Conservation (phyloP, 2,113 vertebrate genomes). For the Mus spicilegus region DNA sequence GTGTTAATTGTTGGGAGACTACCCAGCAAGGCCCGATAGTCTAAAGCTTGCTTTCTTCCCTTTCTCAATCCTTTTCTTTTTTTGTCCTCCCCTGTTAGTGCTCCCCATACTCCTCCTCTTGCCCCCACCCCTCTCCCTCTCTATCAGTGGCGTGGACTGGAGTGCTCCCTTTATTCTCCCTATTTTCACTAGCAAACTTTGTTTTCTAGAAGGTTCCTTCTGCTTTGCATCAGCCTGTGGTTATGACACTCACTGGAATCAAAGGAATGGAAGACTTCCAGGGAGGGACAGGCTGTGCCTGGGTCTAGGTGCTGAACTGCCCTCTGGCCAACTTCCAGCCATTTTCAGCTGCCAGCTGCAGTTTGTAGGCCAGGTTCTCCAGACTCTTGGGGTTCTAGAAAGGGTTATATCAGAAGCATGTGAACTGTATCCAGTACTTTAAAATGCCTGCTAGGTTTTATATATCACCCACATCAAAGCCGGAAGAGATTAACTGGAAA, state of each 20-base stretch:
- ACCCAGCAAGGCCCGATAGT: not conserved
- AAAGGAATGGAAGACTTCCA: not conserved
- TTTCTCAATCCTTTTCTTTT: not conserved
- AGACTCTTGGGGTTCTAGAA: not conserved
- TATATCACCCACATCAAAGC: conserved; percentile 1
- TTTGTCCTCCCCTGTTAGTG: not conserved
- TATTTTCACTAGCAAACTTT: not conserved
- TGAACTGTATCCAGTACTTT: conserved; percentile 2
- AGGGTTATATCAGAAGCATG: not conserved
- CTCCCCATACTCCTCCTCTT: not conserved
- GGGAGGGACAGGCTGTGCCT: not conserved
- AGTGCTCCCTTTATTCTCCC: not conserved
- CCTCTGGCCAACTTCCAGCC: not conserved
- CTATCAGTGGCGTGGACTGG: not conserved
- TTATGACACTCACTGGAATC: not conserved
- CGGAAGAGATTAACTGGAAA: conserved; percentile 5
- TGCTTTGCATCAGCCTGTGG: not conserved
- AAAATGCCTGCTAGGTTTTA: not conserved
- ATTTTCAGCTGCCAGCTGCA: not conserved
- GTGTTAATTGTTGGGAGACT: too few species aligned
- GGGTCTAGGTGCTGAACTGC: not conserved
- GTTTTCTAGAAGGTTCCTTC: not conserved
- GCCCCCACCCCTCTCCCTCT: not conserved
- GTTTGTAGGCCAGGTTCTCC: not conserved
- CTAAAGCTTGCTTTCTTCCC: not conserved